Evolutionary conservation across 2,113 vertebrate genomes (phyloP).

Genomic region (Geothlypis trichas): DNA sequence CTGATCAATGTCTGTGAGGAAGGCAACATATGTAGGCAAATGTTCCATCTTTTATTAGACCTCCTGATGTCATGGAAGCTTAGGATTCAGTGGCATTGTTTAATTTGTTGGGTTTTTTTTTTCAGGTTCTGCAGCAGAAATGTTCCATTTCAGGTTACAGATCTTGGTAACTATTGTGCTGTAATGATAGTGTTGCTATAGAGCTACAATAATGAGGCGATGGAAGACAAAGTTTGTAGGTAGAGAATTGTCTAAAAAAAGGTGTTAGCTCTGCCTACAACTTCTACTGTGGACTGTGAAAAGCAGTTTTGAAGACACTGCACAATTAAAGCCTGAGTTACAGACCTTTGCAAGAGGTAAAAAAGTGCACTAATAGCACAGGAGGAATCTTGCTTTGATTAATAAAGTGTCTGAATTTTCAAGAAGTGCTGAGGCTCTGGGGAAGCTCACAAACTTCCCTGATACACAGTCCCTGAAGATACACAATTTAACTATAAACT

Average conservation of each 20-base stretch:
- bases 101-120: not conserved
- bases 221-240: slow-evolving; percentile 26
- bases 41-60: slow-evolving; percentile 15
- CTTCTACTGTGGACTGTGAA: not conserved
- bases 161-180: slow-evolving; percentile 23
- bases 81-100: not conserved
- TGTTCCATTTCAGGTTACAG: slow-evolving; percentile 26
- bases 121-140: not conserved
- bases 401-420: not conserved
- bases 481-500: not conserved
- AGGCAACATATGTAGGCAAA: not conserved
- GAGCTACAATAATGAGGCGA: slow-evolving; percentile 8
- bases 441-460: not conserved
- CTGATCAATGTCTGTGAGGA: not conserved
- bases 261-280: slow-evolving; percentile 29
- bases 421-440: not conserved
- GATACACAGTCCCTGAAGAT: not conserved
- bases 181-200: slow-evolving; percentile 48
- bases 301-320: not conserved
- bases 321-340: not conserved
- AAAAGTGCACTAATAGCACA: not conserved
- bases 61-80: not conserved
- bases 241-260: slow-evolving; percentile 54
- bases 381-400: not conserved
- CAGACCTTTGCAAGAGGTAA: not conserved